These are phyloP conservation scores for Steinernema scapterisci DNA, from an alignment of 2,888 invertebrate species.

Conservation along the genomic window DNA sequence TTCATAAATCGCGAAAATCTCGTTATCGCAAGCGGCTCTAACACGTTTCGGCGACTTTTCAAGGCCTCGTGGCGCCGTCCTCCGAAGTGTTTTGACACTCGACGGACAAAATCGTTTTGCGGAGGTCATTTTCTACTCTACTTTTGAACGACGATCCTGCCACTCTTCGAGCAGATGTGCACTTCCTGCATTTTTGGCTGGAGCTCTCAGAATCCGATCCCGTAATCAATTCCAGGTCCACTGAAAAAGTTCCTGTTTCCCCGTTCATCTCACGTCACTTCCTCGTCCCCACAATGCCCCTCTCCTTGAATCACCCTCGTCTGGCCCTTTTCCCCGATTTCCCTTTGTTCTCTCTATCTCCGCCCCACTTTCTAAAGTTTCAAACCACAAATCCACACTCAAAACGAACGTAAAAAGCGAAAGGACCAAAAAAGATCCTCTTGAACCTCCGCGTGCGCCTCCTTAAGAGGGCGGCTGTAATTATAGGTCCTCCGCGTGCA, in stretches of 20 bases:
- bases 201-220: too few species aligned
- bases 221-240: too few species aligned
- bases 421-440: neutral
- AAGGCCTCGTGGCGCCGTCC: constrained; percentile 16
- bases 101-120: neutral
- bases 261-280: too few species aligned
- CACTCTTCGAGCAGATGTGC: too few species aligned
- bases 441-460: neutral
- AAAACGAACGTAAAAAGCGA: too few species aligned
- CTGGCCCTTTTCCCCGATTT: neutral
- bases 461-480: neutral
- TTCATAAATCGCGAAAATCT: constrained; percentile 20
- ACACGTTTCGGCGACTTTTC: neutral
- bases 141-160: too few species aligned
- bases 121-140: neutral
- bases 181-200: too few species aligned
- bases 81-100: constrained; percentile 12
- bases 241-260: too few species aligned
- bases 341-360: neutral
- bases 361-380: neutral
- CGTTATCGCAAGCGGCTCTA: constrained; percentile 17
- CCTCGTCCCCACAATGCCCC: too few species aligned
- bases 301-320: too few species aligned
- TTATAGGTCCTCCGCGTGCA: constrained; percentile 22
- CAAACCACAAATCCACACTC: neutral